Base-by-base conservation (phyloP, 2,888 invertebrate genomes). In the Eristalinus sepulchralis region DNA sequence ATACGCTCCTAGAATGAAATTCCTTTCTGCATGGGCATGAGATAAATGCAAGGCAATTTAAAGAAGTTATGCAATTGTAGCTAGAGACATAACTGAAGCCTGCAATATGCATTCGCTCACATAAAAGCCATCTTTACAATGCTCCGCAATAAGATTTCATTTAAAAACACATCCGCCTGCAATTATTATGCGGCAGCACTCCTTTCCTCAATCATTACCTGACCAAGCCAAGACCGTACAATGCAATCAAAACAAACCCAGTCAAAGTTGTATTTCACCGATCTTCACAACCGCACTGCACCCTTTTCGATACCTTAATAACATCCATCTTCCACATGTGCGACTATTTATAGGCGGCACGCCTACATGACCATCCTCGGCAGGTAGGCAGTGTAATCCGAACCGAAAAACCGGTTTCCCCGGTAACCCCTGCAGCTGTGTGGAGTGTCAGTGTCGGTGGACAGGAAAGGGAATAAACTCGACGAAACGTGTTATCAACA, bases 401-500 rank as follows among this genome's bases (percentile, higher is more conserved):
- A 39, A 63, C 31, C 17, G 53, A 39, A 79, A 27, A 72, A 79
- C 79, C 64, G 66, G 79, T 79, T 79, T 60, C 57, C 17, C 47
- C 39, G 22, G 34, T 68, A 62, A 55, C 36, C 47, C 75, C 10
- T 59, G 59, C 57, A 39, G 9, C 33, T 55, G 27, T 57, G 47
- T 17, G 47, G 2, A 4, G 39, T n/a, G 13, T 13, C 17, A 8
- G 47, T 34, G 11, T 39, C 22, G 66, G 39, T 31, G 31, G 39
- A 59, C 76, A 24, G 47, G 47, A 13, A 70, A 63, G 63, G 39
- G 57, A 64, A 39, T 47, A 47, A 47, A 47, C 63, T 57, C 39
- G 22, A 64, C 39, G 64, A 78, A 78, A 76, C 76, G 67, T 70
- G 78, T 59, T 66, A 64, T 79, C 39, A 5, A 62, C 64, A 60